These are phyloP conservation scores for Patella vulgata DNA, from an alignment of 1,140 invertebrate species.

Conservation along the genomic window DNA sequence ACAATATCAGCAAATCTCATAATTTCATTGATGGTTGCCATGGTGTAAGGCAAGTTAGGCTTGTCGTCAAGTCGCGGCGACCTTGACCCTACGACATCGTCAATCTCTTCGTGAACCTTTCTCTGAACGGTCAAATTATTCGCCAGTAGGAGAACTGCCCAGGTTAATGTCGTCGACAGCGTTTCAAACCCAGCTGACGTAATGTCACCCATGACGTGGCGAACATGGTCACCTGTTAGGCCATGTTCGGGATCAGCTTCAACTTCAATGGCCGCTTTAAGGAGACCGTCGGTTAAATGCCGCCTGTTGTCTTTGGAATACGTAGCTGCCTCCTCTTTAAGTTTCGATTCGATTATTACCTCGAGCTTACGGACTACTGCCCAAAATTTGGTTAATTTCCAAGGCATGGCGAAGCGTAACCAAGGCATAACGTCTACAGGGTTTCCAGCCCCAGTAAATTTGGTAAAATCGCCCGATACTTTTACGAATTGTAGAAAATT, in stretches of 20 bases:
- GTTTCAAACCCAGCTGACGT: constrained; percentile 90
- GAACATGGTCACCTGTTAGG: background rate
- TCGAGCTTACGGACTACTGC: background rate
- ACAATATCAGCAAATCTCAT: constrained; percentile 66
- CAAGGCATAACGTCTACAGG: constrained; percentile 33
- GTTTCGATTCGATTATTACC: background rate
- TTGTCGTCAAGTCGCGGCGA: constrained; percentile 69
- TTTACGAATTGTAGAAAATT: constrained; percentile 18
- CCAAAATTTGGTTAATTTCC: constrained; percentile 13
- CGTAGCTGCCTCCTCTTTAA: background rate
- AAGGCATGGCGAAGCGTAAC: constrained; percentile 19
- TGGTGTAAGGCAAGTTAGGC: constrained; percentile 2
- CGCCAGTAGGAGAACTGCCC: constrained; percentile 86
- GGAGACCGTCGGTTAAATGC: constrained; percentile 6
- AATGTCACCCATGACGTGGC: constrained; percentile 71
- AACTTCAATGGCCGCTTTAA: background rate
- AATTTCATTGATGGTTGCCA: constrained; percentile 38
- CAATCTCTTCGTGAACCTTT: constrained; percentile 85
- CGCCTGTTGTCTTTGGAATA: constrained; percentile 3
- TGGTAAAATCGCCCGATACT: constrained; percentile 16
- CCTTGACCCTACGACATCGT: constrained; percentile 78
- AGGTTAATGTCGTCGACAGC: constrained; percentile 81
- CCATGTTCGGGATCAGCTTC: too few relatives aligned
- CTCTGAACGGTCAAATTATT: constrained; percentile 77
- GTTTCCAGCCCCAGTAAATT: constrained; percentile 28